Conservation (phyloP, 2,888 invertebrate species). For the Athalia cordata region DNA sequence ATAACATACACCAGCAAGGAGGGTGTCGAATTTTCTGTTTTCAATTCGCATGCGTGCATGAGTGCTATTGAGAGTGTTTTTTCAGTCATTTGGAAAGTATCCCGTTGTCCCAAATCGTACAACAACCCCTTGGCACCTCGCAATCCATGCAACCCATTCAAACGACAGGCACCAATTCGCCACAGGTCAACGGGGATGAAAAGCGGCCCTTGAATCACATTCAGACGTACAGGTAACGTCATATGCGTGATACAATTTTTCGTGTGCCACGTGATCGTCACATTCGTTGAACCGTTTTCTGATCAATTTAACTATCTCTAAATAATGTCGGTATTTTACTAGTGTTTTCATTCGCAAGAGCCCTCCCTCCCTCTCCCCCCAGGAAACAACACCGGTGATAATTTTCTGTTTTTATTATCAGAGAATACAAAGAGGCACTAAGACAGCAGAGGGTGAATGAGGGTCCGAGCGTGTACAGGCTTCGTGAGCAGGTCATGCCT, state of each 20-base stretch:
- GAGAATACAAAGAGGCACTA: slow-evolving; percentile 93
- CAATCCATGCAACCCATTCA: slow-evolving; percentile 62
- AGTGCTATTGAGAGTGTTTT: slow-evolving; percentile 55
- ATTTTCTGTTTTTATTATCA: slow-evolving; percentile 68
- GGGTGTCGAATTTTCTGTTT: slow-evolving; percentile 34
- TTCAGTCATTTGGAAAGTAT: slow-evolving; percentile 66
- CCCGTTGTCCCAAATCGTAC: slow-evolving; percentile 58
- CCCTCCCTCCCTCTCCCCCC: too few species aligned
- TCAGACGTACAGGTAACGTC: slow-evolving; percentile 83
- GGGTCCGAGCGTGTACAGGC: slow-evolving; percentile 81
- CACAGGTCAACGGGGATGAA: slow-evolving; percentile 79
- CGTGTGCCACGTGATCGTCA: slow-evolving; percentile 20
- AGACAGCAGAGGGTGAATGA: slow-evolving; percentile 90
- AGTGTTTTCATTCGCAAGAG: too few species aligned
- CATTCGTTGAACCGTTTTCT: slow-evolving; percentile 20
- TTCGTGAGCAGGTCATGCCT: slow-evolving; percentile 78
- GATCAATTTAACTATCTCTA: too few species aligned
- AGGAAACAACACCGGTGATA: background rate
- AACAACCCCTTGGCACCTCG: slow-evolving; percentile 55
- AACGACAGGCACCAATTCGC: slow-evolving; percentile 54
- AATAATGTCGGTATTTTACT: too few species aligned
- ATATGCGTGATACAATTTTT: slow-evolving; percentile 25
- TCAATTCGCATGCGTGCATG: slow-evolving; percentile 53
- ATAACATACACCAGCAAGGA: background rate
- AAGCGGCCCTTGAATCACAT: slow-evolving; percentile 81